These are phyloP conservation scores for Buphagus erythrorhynchus DNA, from an alignment of 2,797 vertebrate species.

Conservation along the genomic window DNA sequence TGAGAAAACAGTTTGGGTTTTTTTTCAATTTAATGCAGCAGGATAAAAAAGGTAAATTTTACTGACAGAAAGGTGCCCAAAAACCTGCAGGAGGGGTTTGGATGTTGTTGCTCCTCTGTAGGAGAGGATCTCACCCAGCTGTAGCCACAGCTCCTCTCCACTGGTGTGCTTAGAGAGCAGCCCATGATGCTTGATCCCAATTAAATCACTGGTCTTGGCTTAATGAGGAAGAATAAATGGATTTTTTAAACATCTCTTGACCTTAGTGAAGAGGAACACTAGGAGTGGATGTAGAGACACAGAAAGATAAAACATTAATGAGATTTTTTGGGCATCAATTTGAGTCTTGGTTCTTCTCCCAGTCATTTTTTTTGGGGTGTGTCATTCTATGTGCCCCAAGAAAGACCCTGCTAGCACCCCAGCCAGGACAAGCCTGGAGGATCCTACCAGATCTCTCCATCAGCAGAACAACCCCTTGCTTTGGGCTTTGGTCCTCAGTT, in stretches of 20 bases:
- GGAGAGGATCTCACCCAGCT: background rate
- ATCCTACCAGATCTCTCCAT: background rate
- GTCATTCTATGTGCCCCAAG: background rate
- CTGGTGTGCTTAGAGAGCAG: background rate
- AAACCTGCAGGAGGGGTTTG: background rate
- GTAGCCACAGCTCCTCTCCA: rapidly evolving
- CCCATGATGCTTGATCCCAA: background rate
- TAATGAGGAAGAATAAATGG: background rate
- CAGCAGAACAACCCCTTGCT: background rate
- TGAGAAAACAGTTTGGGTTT: background rate
- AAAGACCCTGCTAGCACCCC: background rate
- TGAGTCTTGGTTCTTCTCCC: background rate
- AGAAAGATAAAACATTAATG: background rate
- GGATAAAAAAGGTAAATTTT: background rate
- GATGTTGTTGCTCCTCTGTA: rapidly evolving
- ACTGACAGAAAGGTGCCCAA: background rate
- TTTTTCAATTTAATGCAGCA: background rate
- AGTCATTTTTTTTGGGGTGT: background rate
- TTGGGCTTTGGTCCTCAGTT: background rate
- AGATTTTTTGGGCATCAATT: background rate
- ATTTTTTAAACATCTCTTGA: background rate
- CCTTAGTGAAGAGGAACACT: background rate
- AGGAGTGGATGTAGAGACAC: background rate
- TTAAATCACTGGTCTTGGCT: background rate
- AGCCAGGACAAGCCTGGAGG: background rate